Conservation (phyloP, 2,888 invertebrate genomes). For the Dichetophora obliterata region DNA sequence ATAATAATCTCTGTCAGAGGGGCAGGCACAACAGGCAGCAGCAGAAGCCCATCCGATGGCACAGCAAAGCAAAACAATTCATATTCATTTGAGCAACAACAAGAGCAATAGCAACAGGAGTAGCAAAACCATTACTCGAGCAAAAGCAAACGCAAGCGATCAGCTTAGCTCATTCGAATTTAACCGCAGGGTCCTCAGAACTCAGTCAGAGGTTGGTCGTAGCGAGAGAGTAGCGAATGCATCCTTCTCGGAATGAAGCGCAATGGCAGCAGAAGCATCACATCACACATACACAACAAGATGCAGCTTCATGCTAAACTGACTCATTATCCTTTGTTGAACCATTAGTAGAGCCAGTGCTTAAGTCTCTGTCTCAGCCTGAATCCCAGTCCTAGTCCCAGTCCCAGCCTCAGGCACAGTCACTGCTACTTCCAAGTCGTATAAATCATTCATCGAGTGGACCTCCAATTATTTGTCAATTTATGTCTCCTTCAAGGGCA, state of each 20-base stretch:
- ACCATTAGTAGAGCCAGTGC: constrained; percentile 48
- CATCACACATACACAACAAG: background rate
- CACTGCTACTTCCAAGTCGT: constrained; percentile 47
- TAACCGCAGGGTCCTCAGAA: constrained; percentile 13
- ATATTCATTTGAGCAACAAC: constrained; percentile 45
- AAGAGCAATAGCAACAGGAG: constrained; percentile 25
- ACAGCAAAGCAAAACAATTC: constrained; percentile 44
- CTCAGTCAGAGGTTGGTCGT: constrained; percentile 9
- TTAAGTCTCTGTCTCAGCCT: constrained; percentile 9
- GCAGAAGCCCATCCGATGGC: background rate
- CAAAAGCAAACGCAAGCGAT: background rate
- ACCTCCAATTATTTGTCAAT: constrained; percentile 64
- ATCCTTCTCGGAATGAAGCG: background rate
- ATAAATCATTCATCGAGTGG: constrained; percentile 60
- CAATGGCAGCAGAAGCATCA: background rate
- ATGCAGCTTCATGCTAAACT: background rate
- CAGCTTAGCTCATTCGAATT: constrained; percentile 28
- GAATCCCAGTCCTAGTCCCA: constrained; percentile 13
- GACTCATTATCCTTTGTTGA: background rate
- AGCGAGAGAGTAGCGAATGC: background rate
- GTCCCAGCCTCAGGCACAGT: background rate
- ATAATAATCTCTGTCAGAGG: constrained; percentile 28
- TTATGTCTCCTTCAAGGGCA: constrained; percentile 63
- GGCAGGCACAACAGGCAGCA: constrained; percentile 17
- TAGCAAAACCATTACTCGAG: constrained; percentile 27